Base-by-base conservation (phyloP, 2,113 vertebrate species). In the Pithys albifrons region DNA sequence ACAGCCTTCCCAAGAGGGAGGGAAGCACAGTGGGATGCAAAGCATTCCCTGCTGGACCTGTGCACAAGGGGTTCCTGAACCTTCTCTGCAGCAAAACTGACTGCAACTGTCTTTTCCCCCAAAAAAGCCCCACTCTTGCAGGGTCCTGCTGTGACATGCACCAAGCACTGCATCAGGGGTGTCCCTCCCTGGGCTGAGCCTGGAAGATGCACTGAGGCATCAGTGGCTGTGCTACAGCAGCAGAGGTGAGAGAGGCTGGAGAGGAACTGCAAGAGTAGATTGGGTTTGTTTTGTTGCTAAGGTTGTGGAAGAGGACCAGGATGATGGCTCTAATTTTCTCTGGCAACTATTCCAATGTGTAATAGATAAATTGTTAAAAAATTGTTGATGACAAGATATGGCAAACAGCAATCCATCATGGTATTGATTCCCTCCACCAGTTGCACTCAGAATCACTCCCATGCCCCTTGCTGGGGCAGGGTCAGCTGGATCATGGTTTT, bases 31-130 rank as follows among this genome's bases (percentile, higher is more conserved):
- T 1, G 20, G 81, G 28, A 4, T 16, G 45, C 17, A 19, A 24
- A 65, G 7, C 35, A 4, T 66, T 85, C 52, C 54, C 62, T 37
- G 57, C 35, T 2, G 0, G 37, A 11, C 9, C 13, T 49, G 23
- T 0, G 0, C 2, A 0, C 7, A 0, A 9, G 33, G 57, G 72
- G 15, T 3, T 54, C 43, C 57, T 19, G 19, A n/a, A 20, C 5
- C 18, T 28, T 9, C 19, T 14, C 0, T 48, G 41, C 45, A 23
- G 43, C 71, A 72, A 43, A 90, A 14, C 24, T 39, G 31, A 20
- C 2, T 4, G 6, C 9, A 4, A 1, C 4, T 1, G 12, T 2
- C 16, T 49, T 16, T 15, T 4, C 2, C 7, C 52, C 10, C 23
- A 5, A 8, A 59, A 69, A 8, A 41, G 12, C 5, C 19, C 3